These are phyloP conservation scores for Chrosomus eos DNA, from an alignment of 2,797 vertebrate species.

Conservation along the genomic window DNA sequence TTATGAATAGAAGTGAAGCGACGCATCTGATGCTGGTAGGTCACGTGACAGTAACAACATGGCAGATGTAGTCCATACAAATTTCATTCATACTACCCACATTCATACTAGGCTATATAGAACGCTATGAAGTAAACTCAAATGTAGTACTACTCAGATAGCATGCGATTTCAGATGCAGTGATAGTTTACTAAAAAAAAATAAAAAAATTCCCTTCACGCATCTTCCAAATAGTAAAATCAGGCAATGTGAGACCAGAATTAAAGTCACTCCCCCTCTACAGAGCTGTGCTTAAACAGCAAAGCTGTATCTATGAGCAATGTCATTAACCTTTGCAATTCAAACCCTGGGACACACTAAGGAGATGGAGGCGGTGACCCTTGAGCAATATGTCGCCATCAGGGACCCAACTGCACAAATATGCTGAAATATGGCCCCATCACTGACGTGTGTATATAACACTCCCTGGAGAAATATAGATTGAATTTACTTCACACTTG, in stretches of 20 bases:
- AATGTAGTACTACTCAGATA: background rate
- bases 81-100: background rate
- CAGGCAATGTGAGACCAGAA: conserved; percentile 80
- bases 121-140: background rate
- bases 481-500: conserved; percentile 88
- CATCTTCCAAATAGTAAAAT: conserved; percentile 75
- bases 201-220: conserved; percentile 64
- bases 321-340: conserved; percentile 99
- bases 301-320: conserved; percentile 82
- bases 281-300: conserved; percentile 50
- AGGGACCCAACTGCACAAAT: conserved; percentile 74
- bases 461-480: conserved; percentile 87
- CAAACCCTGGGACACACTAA: conserved; percentile 83
- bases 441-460: conserved; percentile 81
- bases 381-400: conserved; percentile 90
- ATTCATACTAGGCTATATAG: background rate
- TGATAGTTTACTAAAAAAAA: conserved; percentile 7
- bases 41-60: too few species aligned
- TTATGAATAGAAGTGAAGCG: too few species aligned
- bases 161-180: background rate
- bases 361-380: conserved; percentile 91
- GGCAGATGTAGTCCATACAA: background rate
- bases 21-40: too few species aligned
- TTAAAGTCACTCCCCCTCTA: conserved; percentile 72
- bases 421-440: conserved; percentile 85